phyloP scores from a whole-genome alignment of 2,113 vertebrate species.

The Macrotis lagotis region DNA sequence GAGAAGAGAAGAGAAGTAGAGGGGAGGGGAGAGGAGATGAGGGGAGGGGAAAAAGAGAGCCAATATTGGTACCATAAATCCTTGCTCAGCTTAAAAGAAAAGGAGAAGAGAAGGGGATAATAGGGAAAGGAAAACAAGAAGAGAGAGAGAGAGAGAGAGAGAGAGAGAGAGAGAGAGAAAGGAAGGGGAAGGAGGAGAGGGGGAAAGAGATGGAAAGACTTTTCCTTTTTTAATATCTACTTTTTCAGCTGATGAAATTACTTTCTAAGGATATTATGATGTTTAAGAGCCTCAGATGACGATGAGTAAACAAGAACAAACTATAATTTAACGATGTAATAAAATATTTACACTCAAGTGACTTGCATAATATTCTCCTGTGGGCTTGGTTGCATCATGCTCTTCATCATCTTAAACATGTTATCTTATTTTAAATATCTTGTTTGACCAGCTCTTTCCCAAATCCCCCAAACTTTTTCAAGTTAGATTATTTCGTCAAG shows the following conservation, averaged over 20 bases:
- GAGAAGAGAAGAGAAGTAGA: too few relatives aligned
- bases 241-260: neutral
- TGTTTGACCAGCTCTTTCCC: neutral
- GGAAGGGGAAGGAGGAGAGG: too few relatives aligned
- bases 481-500: neutral
- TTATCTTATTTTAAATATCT: neutral
- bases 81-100: too few relatives aligned
- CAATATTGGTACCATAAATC: too few relatives aligned
- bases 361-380: constrained; percentile 17
- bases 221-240: neutral
- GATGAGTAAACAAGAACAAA: constrained; percentile 50
- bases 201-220: neutral
- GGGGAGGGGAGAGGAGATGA: too few relatives aligned
- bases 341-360: constrained; percentile 44
- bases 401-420: neutral
- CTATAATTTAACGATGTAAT: constrained; percentile 21
- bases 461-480: neutral
- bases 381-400: neutral
- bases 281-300: constrained; percentile 41
- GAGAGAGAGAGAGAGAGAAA: neutral
- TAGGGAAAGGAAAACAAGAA: too few relatives aligned
- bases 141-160: too few relatives aligned
- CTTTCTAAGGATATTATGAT: constrained; percentile 35
- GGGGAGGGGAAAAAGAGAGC: too few relatives aligned
- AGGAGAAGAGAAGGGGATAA: too few relatives aligned